Conservation (phyloP, 2,113 vertebrate species). For the Corvus moneduloides region DNA sequence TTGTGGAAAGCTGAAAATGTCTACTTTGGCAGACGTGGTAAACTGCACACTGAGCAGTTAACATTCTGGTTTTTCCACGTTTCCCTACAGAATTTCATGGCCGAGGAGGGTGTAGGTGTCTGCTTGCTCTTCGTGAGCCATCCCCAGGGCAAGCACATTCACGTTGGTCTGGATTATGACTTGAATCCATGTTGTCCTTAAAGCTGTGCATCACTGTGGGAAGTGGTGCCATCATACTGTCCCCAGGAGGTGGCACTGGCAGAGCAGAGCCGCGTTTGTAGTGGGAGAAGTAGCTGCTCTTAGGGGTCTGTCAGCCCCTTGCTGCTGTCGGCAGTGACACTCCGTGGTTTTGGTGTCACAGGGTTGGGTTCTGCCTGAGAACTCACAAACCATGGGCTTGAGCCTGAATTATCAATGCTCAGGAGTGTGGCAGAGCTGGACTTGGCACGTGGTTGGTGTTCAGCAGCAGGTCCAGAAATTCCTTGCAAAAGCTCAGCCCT, state of each 20-base stretch:
- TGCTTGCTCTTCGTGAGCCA: not conserved
- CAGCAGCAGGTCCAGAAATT: not conserved
- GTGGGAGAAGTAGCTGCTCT: not conserved
- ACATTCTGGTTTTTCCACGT: not conserved
- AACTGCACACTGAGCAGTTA: conserved; percentile 8
- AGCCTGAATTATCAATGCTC: not conserved
- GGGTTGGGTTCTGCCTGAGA: not conserved
- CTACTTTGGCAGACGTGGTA: not conserved
- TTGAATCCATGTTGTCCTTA: not conserved
- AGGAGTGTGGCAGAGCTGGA: not conserved
- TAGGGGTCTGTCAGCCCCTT: fast-evolving
- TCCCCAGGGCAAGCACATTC: not conserved
- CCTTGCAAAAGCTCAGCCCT: not conserved
- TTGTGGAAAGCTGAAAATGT: not conserved
- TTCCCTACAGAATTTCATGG: not conserved
- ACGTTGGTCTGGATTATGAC: fast-evolving
- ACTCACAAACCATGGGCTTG: not conserved
- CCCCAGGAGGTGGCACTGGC: not conserved
- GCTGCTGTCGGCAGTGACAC: not conserved
- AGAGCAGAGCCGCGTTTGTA: not conserved
- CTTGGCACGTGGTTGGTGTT: not conserved
- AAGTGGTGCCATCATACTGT: not conserved
- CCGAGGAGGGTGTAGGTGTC: not conserved
- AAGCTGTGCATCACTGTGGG: fast-evolving
- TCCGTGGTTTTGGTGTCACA: not conserved